These are phyloP conservation scores for Lethenteron reissneri DNA, from an alignment of 2,113 vertebrate species.

Conservation along the genomic window DNA sequence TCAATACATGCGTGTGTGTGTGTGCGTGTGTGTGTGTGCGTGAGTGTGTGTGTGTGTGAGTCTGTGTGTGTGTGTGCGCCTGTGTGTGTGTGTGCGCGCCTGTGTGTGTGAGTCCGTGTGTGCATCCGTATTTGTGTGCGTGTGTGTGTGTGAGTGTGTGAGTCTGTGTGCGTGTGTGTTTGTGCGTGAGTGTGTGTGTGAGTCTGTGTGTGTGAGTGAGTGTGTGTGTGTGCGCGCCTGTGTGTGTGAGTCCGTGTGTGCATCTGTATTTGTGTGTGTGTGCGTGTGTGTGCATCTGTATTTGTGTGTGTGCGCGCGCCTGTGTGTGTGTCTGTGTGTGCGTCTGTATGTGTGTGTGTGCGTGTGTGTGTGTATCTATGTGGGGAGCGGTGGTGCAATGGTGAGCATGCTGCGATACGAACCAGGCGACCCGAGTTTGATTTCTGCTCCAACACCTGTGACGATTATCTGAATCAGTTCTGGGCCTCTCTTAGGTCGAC, in stretches of 20 bases:
- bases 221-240: background rate
- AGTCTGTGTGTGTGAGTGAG: background rate
- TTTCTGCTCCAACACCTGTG: too few species aligned
- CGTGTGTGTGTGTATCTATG: background rate
- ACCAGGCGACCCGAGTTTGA: too few species aligned
- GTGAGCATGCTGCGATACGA: background rate
- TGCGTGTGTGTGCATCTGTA: background rate
- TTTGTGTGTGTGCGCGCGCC: background rate
- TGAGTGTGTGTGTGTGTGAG: constrained; percentile 4
- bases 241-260: background rate
- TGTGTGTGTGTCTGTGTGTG: background rate
- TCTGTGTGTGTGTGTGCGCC: constrained; percentile 4
- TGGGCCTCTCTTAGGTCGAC: too few species aligned
- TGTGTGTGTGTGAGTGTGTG: background rate
- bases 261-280: background rate
- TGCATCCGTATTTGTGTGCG: background rate
- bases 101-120: background rate
- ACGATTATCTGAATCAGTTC: too few species aligned
- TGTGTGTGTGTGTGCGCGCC: background rate
- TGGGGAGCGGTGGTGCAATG: background rate
- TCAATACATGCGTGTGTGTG: background rate
- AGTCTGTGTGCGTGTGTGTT: background rate
- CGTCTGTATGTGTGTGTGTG: background rate
- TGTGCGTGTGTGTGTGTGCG: background rate
- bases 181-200: background rate